Base-by-base conservation (phyloP, 2,888 invertebrate species). In the Ennomos quercinarius region DNA sequence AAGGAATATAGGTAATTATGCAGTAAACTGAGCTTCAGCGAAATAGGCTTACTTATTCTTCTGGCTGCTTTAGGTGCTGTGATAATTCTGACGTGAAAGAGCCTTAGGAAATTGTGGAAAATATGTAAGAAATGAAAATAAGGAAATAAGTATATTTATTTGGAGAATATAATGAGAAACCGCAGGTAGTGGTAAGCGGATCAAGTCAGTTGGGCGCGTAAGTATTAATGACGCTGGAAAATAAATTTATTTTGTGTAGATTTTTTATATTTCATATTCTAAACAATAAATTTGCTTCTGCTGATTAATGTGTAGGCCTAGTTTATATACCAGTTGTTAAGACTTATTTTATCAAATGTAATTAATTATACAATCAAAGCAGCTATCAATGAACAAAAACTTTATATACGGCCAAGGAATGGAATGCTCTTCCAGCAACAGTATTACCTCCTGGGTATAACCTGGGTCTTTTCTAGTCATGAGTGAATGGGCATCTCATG, bases 101-200 rank as follows among this genome's bases (percentile, higher is more conserved):
- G 38, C 47, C 38, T 47, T 11, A 35, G 10, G 36, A 41, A 41
- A 49, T 41, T 49, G 49, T 49, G 49, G 41, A 41, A 49, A 49
- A 49, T 49, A 49, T 49, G 40, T 49, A 41, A 34, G 47, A 47
- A 39, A 47, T 43, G 45, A 45, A 45, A 45, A 45, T 36, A 36
- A 38, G 48, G 40, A 17, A 48, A 48, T 34, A 34, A 37, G 17
- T 11, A 27, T 40, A 36, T 27, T 8, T 40, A 36, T 27, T 8
- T 8, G n/a, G 9, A 40, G 40, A 39, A 39, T 34, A 17, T 48
- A 5, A 40, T 9, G 11, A 34, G 9, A 27, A 12, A 40, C 40
- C 9, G 5, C 27, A 10, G 34, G 27, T 13, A 45, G 13, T 36
- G 17, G 37, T 46, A 46, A 46, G 37, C 36, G 43, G 27, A 43